A percentile compares a stretch with the other conserved stretches of the same genome.
Conservation (phyloP, 2,888 invertebrate genomes). For the Ligdia adustata region DNA sequence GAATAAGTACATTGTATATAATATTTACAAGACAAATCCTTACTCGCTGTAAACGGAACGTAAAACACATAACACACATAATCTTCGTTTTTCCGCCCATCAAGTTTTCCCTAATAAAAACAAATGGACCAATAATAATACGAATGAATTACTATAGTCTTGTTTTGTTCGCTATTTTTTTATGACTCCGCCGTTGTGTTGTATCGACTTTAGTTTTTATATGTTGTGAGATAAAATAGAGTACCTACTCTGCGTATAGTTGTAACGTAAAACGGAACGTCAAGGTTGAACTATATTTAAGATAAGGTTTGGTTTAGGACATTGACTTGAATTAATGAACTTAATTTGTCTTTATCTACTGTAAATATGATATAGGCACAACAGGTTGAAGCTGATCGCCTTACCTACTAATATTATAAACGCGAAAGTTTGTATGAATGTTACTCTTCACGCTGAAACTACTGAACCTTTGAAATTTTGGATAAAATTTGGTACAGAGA, state of each 20-base stretch:
- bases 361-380: no score
- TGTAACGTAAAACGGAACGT: conserved; percentile 15
- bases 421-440: no score
- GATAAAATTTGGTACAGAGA: no score
- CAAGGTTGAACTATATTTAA: conserved; percentile 19
- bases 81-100: conserved; percentile 46
- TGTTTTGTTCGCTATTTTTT: conserved; percentile 54
- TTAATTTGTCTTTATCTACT: no score
- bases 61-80: conserved; percentile 39
- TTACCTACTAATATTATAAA: no score
- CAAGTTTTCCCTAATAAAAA: conserved; percentile 64
- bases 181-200: conserved; percentile 43
- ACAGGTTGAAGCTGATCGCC: no score
- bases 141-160: conserved; percentile 59
- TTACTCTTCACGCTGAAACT: no score
- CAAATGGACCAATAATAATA: conserved; percentile 72
- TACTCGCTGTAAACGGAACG: conserved; percentile 21
- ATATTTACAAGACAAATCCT: conserved; percentile 16
- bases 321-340: no score
- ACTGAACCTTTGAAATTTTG: no score
- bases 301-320: no score
- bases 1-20: conserved; percentile 21
- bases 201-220: conserved; percentile 42
- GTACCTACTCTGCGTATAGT: no score
- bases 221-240: conserved; percentile 26